Evolutionary conservation across 2,797 vertebrate genomes (phyloP), one percentile per base, ranked within the genome.

Genomic region (Sebastes hubbsi): DNA sequence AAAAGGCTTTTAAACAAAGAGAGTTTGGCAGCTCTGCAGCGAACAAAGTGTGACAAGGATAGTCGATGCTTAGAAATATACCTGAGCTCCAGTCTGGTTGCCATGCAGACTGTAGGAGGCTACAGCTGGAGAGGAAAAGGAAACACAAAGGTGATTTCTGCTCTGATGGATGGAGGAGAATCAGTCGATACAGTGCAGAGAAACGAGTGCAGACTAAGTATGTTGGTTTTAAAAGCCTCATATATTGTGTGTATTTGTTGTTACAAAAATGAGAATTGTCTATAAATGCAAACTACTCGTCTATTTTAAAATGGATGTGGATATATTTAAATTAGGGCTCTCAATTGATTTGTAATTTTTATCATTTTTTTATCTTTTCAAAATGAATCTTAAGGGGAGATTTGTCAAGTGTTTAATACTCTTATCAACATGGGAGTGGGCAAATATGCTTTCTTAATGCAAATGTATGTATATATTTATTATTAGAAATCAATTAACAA

Each of bases 71-170:
- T 2, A 13, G 25, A 14, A 20, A 49, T 16, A 27, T 0, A 30
- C 20, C 27, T 1, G 64, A 65, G 74, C 62, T 54, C 0, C 42
- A 1, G 27, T 34, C 42, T 16, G 75, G 91, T 90, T 86, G 84
- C 91, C 60, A 81, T 42, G 90, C 76, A 81, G 81, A 81, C 49
- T 20, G 42, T 5, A 56, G 75, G 79, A 80, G 76, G 87, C 80
- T 87, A 64, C 78, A 84, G 54, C 65, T 27, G 71, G 36, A 42
- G 56, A 80, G 71, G 34, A 73, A 32, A 11, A 49, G 59, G 68
- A 75, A 64, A 56, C 73, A 38, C 32, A 32, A 3, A 25, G 29
- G 86, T 81, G 20, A 34, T 32, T 91, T 78, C 82, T 85, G 90
- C 83, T 84, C 75, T 0, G 68, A 27, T 60, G 72, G 38, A 18